Evolutionary conservation across 1,140 invertebrate species (phyloP).

Genomic region (Neodiprion fabricii): DNA sequence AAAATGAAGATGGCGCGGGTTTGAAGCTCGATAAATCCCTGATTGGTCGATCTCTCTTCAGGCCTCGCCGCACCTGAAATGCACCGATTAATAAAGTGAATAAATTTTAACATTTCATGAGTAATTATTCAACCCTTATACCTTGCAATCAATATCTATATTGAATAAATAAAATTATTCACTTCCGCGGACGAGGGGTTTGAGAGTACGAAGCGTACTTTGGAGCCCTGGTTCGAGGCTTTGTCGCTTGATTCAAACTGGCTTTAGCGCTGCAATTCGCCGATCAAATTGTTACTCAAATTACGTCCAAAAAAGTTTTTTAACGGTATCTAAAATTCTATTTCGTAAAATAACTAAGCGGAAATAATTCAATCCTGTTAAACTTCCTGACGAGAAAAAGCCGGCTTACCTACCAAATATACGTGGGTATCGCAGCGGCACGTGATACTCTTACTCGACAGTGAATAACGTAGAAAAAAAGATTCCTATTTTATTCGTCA

Average conservation of each 20-base stretch:
- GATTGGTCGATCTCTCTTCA: conserved; percentile 61
- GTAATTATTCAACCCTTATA: conserved; percentile 20
- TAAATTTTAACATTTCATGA: conserved; percentile 12
- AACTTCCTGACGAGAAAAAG: no score
- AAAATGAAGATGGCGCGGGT: conserved; percentile 84
- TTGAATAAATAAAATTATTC: conserved; percentile 43
- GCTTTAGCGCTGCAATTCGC: conserved; percentile 31
- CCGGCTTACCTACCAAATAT: no score
- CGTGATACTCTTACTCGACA: background rate
- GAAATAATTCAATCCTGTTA: no score
- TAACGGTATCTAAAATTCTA: no score
- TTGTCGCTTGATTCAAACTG: conserved; percentile 48
- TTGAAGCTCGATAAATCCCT: conserved; percentile 66
- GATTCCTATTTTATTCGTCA: background rate
- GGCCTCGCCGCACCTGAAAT: conserved; percentile 10
- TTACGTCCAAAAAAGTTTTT: background rate
- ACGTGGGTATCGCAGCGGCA: no score
- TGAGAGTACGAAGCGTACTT: conserved; percentile 59
- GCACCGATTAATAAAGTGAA: conserved; percentile 22
- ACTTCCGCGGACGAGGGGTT: conserved; percentile 61
- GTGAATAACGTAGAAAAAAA: background rate
- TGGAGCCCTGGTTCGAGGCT: conserved; percentile 55
- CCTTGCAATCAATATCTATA: conserved; percentile 17
- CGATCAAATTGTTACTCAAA: conserved; percentile 20
- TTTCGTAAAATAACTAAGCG: no score